These are phyloP conservation scores for Apantesis nais DNA, from an alignment of 2,888 invertebrate species.

Conservation along the genomic window DNA sequence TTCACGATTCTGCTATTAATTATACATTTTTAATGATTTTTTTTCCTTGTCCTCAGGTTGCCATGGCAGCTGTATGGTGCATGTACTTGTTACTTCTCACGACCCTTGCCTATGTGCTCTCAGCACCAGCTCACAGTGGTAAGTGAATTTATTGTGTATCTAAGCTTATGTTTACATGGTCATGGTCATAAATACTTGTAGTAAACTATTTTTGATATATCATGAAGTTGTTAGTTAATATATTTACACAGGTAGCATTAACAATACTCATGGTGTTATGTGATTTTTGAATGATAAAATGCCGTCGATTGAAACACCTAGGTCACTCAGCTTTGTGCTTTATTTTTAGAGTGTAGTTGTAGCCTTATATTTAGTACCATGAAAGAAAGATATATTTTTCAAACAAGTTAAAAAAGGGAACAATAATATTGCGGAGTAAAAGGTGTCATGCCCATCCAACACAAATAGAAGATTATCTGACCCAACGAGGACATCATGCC, in stretches of 20 bases:
- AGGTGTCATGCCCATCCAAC: no score
- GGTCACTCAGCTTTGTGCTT: background rate
- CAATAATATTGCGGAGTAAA: no score
- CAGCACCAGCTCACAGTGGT: slow-evolving; percentile 45
- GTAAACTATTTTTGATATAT: background rate
- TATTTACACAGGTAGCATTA: background rate
- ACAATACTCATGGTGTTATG: background rate
- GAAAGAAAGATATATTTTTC: no score
- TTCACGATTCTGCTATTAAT: background rate
- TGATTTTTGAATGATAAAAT: background rate
- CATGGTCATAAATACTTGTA: background rate
- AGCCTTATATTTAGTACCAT: background rate
- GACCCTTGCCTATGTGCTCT: slow-evolving; percentile 26
- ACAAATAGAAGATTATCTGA: no score
- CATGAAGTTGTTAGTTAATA: background rate
- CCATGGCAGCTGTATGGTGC: slow-evolving; percentile 35
- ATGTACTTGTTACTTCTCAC: slow-evolving; percentile 26
- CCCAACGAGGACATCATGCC: no score
- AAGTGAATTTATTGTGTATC: slow-evolving; percentile 21
- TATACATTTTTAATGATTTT: background rate
- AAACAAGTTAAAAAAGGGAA: no score
- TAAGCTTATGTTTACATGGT: no score
- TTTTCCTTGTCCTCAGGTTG: slow-evolving; percentile 34
- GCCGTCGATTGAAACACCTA: background rate
- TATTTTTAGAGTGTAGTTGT: background rate